These are phyloP conservation scores for Phyllostomus hastatus DNA, from an alignment of 2,113 vertebrate genomes.

Conservation along the genomic window DNA sequence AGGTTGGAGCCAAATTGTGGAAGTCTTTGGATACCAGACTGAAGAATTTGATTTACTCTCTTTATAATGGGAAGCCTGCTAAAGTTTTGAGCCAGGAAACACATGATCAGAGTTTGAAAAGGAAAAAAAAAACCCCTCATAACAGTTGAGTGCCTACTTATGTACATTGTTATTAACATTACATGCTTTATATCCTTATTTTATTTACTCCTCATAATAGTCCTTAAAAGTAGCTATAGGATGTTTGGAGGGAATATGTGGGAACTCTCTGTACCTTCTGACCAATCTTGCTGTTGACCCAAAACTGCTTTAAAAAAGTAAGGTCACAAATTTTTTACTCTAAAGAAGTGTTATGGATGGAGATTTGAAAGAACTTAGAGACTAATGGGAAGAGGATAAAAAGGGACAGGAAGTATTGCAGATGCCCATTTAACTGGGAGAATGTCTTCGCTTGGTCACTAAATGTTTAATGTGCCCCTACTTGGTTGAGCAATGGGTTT, in stretches of 20 bases:
- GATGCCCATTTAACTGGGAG: not conserved
- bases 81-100: constrained; percentile 11
- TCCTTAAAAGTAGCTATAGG: not conserved
- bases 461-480: not conserved
- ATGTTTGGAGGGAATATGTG: not conserved
- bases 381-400: not conserved
- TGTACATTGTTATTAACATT: not conserved
- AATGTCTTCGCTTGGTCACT: not conserved
- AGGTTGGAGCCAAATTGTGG: not conserved
- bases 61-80: not conserved
- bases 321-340: not conserved
- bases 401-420: not conserved
- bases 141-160: not conserved
- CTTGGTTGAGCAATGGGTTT: not conserved
- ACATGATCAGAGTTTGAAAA: constrained; percentile 1
- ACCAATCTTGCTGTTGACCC: not conserved
- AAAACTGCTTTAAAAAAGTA: not conserved
- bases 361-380: not conserved
- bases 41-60: constrained; percentile 11
- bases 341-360: not conserved
- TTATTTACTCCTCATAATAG: not conserved
- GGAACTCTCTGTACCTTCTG: not conserved
- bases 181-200: not conserved
- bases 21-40: not conserved
- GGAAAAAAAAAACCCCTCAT: not conserved